Conservation (phyloP, 2,888 invertebrate genomes). For the Maniola hyperantus region DNA sequence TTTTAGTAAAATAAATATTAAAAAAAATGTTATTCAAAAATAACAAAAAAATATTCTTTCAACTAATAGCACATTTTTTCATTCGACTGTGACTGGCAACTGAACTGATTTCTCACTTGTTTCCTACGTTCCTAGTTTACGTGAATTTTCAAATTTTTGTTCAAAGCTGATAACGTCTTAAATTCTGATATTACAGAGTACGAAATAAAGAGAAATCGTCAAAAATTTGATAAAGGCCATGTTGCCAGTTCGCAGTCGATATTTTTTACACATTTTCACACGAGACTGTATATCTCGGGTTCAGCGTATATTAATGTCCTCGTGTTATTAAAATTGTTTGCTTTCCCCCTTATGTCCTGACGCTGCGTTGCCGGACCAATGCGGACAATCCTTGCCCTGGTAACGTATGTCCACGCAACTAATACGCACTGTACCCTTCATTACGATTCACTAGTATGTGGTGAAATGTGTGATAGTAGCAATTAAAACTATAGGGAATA, state of each 20-base stretch:
- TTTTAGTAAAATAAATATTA: background rate
- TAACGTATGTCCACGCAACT: conserved; percentile 72
- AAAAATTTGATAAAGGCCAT: too few species aligned
- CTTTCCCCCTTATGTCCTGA: conserved; percentile 77
- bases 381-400: conserved; percentile 62
- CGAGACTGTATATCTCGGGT: conserved; percentile 9
- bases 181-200: background rate
- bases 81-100: too few species aligned
- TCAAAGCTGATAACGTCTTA: too few species aligned
- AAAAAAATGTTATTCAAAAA: too few species aligned
- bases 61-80: too few species aligned
- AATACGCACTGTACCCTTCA: conserved; percentile 55
- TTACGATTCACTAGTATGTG: conserved; percentile 90
- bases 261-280: background rate
- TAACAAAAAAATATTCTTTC: too few species aligned
- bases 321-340: conserved; percentile 66
- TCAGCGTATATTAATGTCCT: conserved; percentile 21
- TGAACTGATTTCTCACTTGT: too few species aligned
- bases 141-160: too few species aligned
- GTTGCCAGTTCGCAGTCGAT: too few species aligned
- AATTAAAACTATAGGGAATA: conserved; percentile 99
- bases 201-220: background rate
- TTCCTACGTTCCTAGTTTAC: too few species aligned
- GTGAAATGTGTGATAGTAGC: conserved; percentile 99
- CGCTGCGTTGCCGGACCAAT: conserved; percentile 65